Evolutionary conservation across 2,888 invertebrate species (phyloP).

Genomic region (Tetranychus piercei): DNA sequence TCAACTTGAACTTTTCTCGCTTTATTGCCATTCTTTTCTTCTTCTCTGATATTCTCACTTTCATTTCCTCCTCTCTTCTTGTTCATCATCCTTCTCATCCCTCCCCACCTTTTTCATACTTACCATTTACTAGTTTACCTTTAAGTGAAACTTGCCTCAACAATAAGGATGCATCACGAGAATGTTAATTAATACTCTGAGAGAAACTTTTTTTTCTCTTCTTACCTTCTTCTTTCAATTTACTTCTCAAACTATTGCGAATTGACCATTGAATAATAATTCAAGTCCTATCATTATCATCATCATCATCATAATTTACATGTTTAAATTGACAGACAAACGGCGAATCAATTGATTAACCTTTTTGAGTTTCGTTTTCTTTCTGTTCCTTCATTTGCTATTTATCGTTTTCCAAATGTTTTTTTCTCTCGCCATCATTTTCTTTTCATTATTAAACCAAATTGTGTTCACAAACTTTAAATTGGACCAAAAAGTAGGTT

Average conservation of each 20-base stretch:
- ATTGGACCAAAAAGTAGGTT: no score
- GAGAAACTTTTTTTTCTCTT: neutral
- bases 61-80: conserved; percentile 1
- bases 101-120: neutral
- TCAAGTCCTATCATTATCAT: neutral
- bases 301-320: neutral
- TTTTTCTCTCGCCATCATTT: no score
- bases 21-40: neutral
- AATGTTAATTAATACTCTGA: neutral
- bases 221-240: no score
- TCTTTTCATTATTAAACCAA: no score
- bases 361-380: no score
- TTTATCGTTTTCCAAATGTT: no score
- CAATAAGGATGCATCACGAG: neutral
- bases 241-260: neutral
- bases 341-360: neutral
- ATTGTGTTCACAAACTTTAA: no score
- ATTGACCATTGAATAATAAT: neutral
- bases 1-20: neutral
- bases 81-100: neutral
- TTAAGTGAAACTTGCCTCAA: neutral
- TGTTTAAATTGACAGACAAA: neutral
- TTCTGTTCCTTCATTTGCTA: no score
- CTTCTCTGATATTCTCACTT: neutral
- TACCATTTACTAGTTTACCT: neutral